phyloP scores from a whole-genome alignment of 1,140 invertebrate genomes.

The Drosophila malerkotliana region DNA sequence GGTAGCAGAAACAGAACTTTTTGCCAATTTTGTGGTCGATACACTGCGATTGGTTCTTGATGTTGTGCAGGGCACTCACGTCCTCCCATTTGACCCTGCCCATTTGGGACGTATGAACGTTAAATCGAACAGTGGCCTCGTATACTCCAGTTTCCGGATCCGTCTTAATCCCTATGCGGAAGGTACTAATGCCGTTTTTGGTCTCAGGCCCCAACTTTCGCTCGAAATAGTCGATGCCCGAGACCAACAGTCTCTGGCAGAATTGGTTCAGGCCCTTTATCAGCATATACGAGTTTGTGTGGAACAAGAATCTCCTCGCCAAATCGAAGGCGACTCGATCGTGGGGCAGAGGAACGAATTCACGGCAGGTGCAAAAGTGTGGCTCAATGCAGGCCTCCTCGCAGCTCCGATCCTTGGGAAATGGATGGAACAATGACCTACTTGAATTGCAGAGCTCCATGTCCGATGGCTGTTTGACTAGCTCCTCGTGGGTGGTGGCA shows the following conservation, averaged over 20 bases:
- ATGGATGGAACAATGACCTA: slow-evolving; percentile 87
- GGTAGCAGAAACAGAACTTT: slow-evolving; percentile 84
- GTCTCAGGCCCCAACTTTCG: background rate
- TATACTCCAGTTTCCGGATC: slow-evolving; percentile 82
- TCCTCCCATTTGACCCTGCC: slow-evolving; percentile 50
- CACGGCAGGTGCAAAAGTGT: slow-evolving; percentile 91
- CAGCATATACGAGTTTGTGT: slow-evolving; percentile 77
- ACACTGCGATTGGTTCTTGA: slow-evolving; percentile 83
- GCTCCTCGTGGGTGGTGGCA: background rate
- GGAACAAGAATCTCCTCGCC: slow-evolving; percentile 83
- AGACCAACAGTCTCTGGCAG: slow-evolving; percentile 31
- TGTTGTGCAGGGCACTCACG: slow-evolving; percentile 86
- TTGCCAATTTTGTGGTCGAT: slow-evolving; percentile 84
- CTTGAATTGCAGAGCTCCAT: slow-evolving; percentile 85
- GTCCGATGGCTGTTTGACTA: background rate
- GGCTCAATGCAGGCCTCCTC: slow-evolving; percentile 87
- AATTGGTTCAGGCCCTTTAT: slow-evolving; percentile 9
- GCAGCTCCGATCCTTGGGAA: slow-evolving; percentile 88
- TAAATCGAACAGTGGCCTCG: slow-evolving; percentile 85
- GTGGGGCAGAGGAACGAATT: slow-evolving; percentile 79
- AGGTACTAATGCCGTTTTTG: background rate
- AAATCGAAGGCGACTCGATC: slow-evolving; percentile 75
- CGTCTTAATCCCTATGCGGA: slow-evolving; percentile 10
- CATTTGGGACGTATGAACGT: slow-evolving; percentile 29
- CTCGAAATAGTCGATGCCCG: slow-evolving; percentile 31